phyloP scores from a whole-genome alignment of 1,140 invertebrate genomes.

The Hylyphantes graminicola region DNA sequence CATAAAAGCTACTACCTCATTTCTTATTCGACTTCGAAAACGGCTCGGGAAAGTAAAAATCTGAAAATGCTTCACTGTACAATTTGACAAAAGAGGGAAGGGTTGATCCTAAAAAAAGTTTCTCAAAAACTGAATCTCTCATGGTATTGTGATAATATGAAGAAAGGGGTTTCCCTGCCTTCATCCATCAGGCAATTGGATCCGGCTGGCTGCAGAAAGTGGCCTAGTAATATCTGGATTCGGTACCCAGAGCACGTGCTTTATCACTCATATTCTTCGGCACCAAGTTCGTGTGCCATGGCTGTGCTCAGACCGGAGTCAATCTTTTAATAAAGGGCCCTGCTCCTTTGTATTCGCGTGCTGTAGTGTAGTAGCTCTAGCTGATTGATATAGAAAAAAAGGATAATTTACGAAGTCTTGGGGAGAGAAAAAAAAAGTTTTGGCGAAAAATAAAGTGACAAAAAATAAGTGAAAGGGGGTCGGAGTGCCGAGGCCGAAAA shows the following conservation, averaged over 20 bases:
- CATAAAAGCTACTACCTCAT: too few species aligned
- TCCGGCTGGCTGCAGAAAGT: slow-evolving; percentile 40
- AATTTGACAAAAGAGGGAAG: too few species aligned
- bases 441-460: not conserved
- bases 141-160: slow-evolving; percentile 44
- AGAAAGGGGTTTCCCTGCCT: slow-evolving; percentile 40
- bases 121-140: too few species aligned
- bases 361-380: slow-evolving; percentile 26
- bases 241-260: slow-evolving; percentile 55
- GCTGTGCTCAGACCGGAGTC: slow-evolving; percentile 26
- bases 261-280: slow-evolving; percentile 60
- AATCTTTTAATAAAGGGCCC: slow-evolving; percentile 59
- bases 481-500: slow-evolving; percentile 13
- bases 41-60: too few species aligned
- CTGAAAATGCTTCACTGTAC: too few species aligned
- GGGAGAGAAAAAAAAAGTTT: slow-evolving; percentile 16
- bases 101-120: too few species aligned
- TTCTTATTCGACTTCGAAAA: too few species aligned
- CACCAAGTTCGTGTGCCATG: slow-evolving; percentile 12
- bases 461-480: too few species aligned
- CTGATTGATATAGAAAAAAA: slow-evolving; percentile 56
- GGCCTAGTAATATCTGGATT: slow-evolving; percentile 28
- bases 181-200: slow-evolving; percentile 60
- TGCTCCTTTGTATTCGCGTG: slow-evolving; percentile 43
- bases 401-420: slow-evolving; percentile 44